Evolutionary conservation across 2,888 invertebrate genomes (phyloP), one percentile per base, ranked within the genome.

Genomic region (Macropis europaea): DNA sequence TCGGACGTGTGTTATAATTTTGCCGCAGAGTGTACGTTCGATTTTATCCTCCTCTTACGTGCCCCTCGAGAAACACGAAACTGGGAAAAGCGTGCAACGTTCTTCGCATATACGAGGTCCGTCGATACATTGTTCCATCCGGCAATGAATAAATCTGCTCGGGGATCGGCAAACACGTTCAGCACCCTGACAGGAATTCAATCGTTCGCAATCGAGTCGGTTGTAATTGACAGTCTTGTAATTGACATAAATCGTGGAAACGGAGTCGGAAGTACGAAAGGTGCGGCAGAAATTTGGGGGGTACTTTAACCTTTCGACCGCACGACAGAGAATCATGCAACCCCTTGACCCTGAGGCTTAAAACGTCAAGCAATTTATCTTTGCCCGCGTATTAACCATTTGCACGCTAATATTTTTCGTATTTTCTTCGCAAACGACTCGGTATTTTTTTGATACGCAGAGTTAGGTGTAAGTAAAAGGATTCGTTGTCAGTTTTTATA

Each of bases 11-110:
- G n/a, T n/a, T n/a, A n/a, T n/a, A n/a, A n/a, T n/a, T n/a, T n/a
- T n/a, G n/a, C n/a, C n/a, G n/a, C n/a, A n/a, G n/a, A n/a, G n/a
- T n/a, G n/a, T n/a, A n/a, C n/a, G n/a, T n/a, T 66, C 64, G 62
- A 67, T 68, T 70, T 77, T 64, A 47, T 63, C 32, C 52, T 30
- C 30, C 19, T 1, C 28, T 45, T 11, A 3, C 26, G 22, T n/a
- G 43, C 26, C 36, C 28, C 42, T 26, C 38, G 38, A 32, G 17
- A 2, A 11, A 34, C 36, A 30, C 26, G 5, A 11, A 11, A 53
- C 47, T 11, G 34, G 26, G 19, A 26, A 26, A 45, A 36, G 17
- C 17, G 19, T 7, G 15, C 34, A 13, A 17, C 17, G n/a, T 36
- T 47, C 36, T n/a, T 32, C n/a, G 19, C 22, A 22, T 13, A 2